Base-by-base conservation (phyloP, 2,113 vertebrate species). In the Campylomormyrus numenius region DNA sequence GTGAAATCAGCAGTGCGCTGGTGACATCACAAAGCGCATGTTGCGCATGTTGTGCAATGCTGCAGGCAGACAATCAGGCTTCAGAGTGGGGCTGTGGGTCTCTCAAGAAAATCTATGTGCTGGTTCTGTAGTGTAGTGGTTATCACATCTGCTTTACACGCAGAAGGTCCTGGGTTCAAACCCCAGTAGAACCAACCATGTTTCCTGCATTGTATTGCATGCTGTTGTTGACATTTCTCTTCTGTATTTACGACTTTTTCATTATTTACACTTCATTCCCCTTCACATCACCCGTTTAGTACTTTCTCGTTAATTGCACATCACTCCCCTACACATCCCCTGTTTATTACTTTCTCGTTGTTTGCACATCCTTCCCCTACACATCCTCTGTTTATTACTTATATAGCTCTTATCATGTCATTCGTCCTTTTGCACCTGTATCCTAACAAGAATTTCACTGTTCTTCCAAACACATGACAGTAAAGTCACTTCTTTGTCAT, bases 131-230 rank as follows among this genome's bases (percentile, higher is more conserved):
- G 97, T 99, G 98, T 98, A 98, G 97, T 94, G 97, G 97, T 99
- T 97, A 98, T 98, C 97, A 99, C 97, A 96, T 99, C 98, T 98
- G 97, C 97, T 98, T 98, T 98, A 98, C 98, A 98, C 97, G 97
- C 97, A 98, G 98, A 98, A 99, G 97, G 97, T 98, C 97, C 97
- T 99, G 97, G 98, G 98, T 99, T 98, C 98, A 97, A 99, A 96
- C 97, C 98, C 98, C 98, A 98, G 97, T 98, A 97, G 97, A 98
- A 98, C 97, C 97, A 97, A 27, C 9, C n/a, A 27, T 0, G 2
- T 11, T 66, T 9, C 8, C 10, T 66, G 10, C 10, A 13, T 66
- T 31, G n/a, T 66, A 27, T 27, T 66, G 58, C 8, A 66, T 27
- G 58, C 24, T 66, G 9, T n/a, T 62, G 8, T 62, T 66, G 58